Conservation (phyloP, 1,140 invertebrate genomes). For the Pollicipes pollicipes region DNA sequence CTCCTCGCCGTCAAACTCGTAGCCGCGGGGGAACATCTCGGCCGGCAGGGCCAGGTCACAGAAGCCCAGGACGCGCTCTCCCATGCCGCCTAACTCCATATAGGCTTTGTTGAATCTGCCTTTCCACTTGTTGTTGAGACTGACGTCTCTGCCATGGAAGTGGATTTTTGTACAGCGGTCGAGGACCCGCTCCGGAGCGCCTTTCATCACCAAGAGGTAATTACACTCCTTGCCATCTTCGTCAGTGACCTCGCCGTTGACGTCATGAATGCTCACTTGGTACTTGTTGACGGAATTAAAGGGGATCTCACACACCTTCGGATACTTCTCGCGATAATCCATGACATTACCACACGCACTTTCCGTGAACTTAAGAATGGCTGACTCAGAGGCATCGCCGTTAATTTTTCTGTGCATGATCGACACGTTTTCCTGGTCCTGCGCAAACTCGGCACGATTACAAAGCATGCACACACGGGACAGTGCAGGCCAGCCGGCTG, state of each 20-base stretch:
- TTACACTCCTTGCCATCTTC: constrained; percentile 33
- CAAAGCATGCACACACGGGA: constrained; percentile 83
- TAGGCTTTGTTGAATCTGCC: constrained; percentile 97
- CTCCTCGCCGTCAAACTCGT: constrained; percentile 82
- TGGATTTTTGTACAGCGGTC: constrained; percentile 90
- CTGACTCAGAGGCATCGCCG: constrained; percentile 84
- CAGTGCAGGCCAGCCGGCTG: constrained; percentile 79
- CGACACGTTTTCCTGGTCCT: constrained; percentile 71
- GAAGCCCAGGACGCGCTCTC: constrained; percentile 88
- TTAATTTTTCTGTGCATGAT: constrained; percentile 71
- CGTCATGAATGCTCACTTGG: constrained; percentile 38
- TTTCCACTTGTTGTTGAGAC: constrained; percentile 90
- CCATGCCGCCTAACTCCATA: constrained; percentile 89
- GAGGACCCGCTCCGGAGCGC: constrained; percentile 93
- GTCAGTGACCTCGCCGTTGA: no score
- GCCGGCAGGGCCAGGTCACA: constrained; percentile 75
- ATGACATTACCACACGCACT: constrained; percentile 78
- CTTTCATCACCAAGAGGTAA: constrained; percentile 98
- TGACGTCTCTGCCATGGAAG: constrained; percentile 87
- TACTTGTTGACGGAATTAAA: constrained; percentile 99
- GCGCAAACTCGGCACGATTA: constrained; percentile 93
- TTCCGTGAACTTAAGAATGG: constrained; percentile 91
- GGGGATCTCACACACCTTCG: constrained; percentile 92
- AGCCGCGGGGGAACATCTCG: constrained; percentile 77
- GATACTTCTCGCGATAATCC: constrained; percentile 70